These are phyloP conservation scores for Hylyphantes graminicola DNA, from an alignment of 1,140 invertebrate species.

Conservation along the genomic window DNA sequence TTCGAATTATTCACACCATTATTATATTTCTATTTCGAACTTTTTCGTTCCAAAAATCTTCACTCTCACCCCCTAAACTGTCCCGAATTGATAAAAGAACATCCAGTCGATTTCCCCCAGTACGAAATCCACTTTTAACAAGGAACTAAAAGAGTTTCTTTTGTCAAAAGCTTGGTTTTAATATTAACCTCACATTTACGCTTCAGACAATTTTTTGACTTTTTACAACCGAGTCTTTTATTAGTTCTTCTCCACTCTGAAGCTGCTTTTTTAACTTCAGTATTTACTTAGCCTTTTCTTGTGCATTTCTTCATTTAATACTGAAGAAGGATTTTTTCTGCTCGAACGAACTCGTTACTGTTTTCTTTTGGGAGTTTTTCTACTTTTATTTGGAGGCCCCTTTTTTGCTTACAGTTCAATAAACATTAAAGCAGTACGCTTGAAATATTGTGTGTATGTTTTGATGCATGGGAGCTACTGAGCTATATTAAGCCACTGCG, in stretches of 20 bases:
- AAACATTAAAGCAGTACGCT: too few species aligned
- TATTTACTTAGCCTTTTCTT: slow-evolving; percentile 46
- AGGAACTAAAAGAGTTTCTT: slow-evolving; percentile 39
- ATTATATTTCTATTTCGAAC: too few species aligned
- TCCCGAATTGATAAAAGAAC: too few species aligned
- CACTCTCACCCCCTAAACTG: too few species aligned
- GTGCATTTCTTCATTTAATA: slow-evolving; percentile 57
- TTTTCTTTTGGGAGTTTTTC: background rate
- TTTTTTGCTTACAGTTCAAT: too few species aligned
- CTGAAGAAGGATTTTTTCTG: slow-evolving; percentile 45
- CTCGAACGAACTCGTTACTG: slow-evolving; percentile 25
- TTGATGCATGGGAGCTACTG: too few species aligned
- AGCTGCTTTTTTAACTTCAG: slow-evolving; percentile 35
- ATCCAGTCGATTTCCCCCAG: background rate
- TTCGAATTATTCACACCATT: too few species aligned
- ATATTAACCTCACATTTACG: slow-evolving; percentile 60
- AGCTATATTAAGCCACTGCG: too few species aligned
- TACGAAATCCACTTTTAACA: slow-evolving; percentile 33
- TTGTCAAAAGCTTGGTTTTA: slow-evolving; percentile 43
- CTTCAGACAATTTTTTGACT: slow-evolving; percentile 38
- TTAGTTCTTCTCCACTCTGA: slow-evolving; percentile 18
- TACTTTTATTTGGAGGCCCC: slow-evolving; percentile 5
- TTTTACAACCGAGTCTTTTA: slow-evolving; percentile 43
- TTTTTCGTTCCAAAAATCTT: too few species aligned
- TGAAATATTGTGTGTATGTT: too few species aligned